Evolutionary conservation across 2,888 invertebrate genomes (phyloP).

Genomic region (Tetramorium bicarinatum): DNA sequence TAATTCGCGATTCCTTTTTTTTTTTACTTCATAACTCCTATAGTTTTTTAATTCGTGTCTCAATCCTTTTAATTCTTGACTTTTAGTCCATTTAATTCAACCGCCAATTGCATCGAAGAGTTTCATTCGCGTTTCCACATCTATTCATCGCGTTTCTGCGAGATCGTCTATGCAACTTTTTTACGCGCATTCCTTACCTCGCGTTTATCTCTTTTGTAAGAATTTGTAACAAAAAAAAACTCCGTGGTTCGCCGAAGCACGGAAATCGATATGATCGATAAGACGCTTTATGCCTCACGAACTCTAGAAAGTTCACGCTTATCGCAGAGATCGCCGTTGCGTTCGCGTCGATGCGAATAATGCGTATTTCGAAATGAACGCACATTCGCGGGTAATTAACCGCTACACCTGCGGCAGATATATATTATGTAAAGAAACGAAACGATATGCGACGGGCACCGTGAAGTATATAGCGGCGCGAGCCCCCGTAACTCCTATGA

Average conservation of each 20-base stretch:
- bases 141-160: neutral
- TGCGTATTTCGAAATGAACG: conserved; percentile 36
- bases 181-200: neutral
- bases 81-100: neutral
- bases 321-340: conserved; percentile 14
- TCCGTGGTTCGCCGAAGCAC: neutral
- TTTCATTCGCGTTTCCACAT: neutral
- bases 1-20: neutral
- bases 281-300: conserved; percentile 1
- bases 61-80: neutral
- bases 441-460: conserved; percentile 20
- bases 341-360: conserved; percentile 35
- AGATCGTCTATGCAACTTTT: neutral
- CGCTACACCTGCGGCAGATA: conserved; percentile 26
- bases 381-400: conserved; percentile 38
- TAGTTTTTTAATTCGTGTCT: neutral
- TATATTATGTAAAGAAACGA: conserved; percentile 43
- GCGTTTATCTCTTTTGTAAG: conserved; percentile 13
- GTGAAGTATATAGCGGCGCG: conserved; percentile 23
- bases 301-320: conserved; percentile 32
- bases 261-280: conserved; percentile 22
- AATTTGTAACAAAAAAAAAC: neutral
- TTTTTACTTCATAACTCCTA: neutral
- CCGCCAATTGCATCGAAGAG: neutral
- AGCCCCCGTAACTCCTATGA: conserved; percentile 14